Percentiles rank a stretch among this genome's conserved stretches.
Conservation (phyloP, 64 coral and sea anemone genomes). For the Anthopleura sola region DNA sequence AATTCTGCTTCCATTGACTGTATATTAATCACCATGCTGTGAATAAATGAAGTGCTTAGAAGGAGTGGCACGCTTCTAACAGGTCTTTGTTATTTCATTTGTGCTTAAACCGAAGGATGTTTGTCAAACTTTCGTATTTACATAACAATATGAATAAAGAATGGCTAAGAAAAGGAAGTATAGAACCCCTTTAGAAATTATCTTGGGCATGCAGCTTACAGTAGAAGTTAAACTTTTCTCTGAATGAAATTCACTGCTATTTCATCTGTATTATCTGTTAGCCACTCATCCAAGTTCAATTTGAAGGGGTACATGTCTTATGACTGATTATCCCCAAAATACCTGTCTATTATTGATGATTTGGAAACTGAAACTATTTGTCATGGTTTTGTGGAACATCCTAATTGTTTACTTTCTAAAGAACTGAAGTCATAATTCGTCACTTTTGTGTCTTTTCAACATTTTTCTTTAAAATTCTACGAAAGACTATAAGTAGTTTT, state of each 20-base stretch:
- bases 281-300: too few species aligned
- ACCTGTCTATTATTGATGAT: not conserved
- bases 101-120: not conserved
- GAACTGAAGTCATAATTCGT: too few species aligned
- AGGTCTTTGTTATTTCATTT: not conserved
- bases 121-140: not conserved
- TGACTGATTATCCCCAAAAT: too few species aligned
- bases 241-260: not conserved
- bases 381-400: not conserved
- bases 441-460: too few species aligned
- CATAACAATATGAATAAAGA: not conserved
- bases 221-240: not conserved
- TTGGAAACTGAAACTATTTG: not conserved
- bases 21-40: not conserved
- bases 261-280: not conserved
- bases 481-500: too few species aligned
- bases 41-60: not conserved
- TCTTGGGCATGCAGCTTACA: not conserved
- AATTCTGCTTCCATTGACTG: not conserved
- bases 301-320: too few species aligned
- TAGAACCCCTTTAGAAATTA: not conserved
- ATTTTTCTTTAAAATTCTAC: too few species aligned
- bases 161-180: not conserved
- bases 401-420: not conserved
- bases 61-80: not conserved